A percentile compares a stretch with the other conserved stretches of the same genome.
Evolutionary conservation across 2,797 vertebrate species (phyloP).

Genomic region (Eurystomus glaucurus): DNA sequence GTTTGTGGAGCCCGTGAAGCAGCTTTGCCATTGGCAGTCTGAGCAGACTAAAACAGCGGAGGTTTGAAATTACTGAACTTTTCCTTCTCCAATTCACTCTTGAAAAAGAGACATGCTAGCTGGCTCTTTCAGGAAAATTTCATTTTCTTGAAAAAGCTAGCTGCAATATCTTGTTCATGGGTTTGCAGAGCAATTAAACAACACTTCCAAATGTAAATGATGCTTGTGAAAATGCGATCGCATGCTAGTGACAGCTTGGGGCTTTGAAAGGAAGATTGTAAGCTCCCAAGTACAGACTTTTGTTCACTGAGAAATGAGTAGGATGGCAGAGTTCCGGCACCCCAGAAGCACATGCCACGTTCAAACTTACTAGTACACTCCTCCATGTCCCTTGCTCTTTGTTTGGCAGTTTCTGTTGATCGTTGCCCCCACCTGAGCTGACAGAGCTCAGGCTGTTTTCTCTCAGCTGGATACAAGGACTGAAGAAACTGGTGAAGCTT

Average conservation of each 20-base stretch:
- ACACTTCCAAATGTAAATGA: neutral
- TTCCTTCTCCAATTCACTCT: neutral
- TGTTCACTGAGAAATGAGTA: neutral
- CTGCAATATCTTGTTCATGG: neutral
- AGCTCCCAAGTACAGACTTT: neutral
- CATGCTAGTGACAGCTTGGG: neutral
- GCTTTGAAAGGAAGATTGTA: neutral
- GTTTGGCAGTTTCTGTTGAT: neutral
- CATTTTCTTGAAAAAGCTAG: neutral
- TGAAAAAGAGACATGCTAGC: neutral
- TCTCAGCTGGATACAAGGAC: conserved; percentile 28
- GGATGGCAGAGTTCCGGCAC: neutral
- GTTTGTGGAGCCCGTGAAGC: neutral
- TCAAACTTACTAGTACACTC: fast-evolving
- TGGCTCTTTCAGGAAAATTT: neutral
- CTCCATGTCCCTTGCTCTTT: neutral
- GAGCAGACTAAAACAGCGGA: neutral
- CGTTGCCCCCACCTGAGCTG: neutral
- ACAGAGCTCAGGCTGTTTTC: neutral
- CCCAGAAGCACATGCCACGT: fast-evolving
- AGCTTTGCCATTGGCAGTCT: neutral
- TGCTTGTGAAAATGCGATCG: neutral
- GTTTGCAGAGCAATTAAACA: neutral
- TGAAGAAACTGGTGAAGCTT: neutral
- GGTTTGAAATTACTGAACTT: neutral